phyloP scores from a whole-genome alignment of 1,140 invertebrate genomes.

The Eubasilissa regina region DNA sequence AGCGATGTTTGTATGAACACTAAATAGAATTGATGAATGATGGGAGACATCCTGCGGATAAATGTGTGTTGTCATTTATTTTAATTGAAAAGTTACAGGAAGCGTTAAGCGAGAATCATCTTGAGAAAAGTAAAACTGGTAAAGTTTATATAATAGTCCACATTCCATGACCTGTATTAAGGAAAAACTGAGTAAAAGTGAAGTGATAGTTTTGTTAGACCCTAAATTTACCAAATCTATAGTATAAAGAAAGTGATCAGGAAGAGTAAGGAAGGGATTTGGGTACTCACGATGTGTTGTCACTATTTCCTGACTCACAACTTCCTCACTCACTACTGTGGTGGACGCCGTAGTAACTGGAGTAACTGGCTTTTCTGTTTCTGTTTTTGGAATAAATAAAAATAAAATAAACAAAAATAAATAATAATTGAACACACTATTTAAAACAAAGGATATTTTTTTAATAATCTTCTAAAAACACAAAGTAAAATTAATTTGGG shows the following conservation, averaged over 20 bases:
- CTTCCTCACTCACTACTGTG: constrained; percentile 47
- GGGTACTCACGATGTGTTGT: constrained; percentile 61
- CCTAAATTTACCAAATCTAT: constrained; percentile 32
- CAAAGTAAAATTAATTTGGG: constrained; percentile 13
- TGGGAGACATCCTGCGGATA: constrained; percentile 9
- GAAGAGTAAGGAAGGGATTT: constrained; percentile 39
- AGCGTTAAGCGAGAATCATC: constrained; percentile 17
- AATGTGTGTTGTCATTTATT: not conserved
- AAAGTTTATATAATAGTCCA: constrained; percentile 28
- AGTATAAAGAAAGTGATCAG: constrained; percentile 25
- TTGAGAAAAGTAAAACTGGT: constrained; percentile 9
- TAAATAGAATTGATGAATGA: constrained; percentile 30
- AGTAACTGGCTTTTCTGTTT: constrained; percentile 54
- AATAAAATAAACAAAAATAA: constrained; percentile 61
- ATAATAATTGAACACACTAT: constrained; percentile 39
- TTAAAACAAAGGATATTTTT: not conserved
- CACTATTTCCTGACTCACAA: constrained; percentile 58
- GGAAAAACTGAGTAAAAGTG: constrained; percentile 14
- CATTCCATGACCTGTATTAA: constrained; percentile 31
- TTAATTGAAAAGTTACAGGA: constrained; percentile 34
- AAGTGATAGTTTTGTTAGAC: constrained; percentile 37
- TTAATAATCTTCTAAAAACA: not conserved
- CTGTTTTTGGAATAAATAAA: constrained; percentile 55
- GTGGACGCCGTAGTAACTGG: constrained; percentile 61
- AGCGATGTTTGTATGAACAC: constrained; percentile 35